These are phyloP conservation scores for Falcaria lacertinaria DNA, from an alignment of 2,888 invertebrate genomes.

Conservation along the genomic window DNA sequence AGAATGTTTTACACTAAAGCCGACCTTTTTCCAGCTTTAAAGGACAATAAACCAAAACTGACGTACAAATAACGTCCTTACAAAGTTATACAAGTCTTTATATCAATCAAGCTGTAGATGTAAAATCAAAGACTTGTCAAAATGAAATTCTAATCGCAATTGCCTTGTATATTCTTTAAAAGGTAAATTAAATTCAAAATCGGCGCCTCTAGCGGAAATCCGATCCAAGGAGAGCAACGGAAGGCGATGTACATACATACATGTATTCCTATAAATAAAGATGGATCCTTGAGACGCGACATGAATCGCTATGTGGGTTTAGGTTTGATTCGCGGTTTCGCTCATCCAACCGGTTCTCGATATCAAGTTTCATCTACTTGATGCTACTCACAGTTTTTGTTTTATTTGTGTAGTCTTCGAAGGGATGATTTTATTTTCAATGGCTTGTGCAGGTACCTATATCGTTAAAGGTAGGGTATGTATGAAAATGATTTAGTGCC, in stretches of 20 bases:
- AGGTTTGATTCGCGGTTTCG: not conserved
- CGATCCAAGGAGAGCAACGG: not conserved
- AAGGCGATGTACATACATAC: not conserved
- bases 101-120: too few relatives aligned
- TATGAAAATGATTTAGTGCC: too few relatives aligned
- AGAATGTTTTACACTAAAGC: too few relatives aligned
- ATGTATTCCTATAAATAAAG: slow-evolving; percentile 5
- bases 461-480: too few relatives aligned
- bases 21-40: too few relatives aligned
- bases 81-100: too few relatives aligned
- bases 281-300: slow-evolving; percentile 7
- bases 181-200: not conserved
- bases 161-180: not conserved
- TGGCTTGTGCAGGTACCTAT: too few relatives aligned
- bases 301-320: slow-evolving; percentile 3
- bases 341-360: not conserved
- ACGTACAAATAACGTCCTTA: too few relatives aligned
- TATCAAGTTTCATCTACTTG: slow-evolving; percentile 1
- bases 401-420: not conserved
- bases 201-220: not conserved
- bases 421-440: too few relatives aligned
- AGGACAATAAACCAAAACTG: too few relatives aligned
- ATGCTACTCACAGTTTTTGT: not conserved
- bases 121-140: too few relatives aligned
- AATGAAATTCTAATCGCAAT: too few relatives aligned